Evolutionary conservation across 2,888 invertebrate species (phyloP).

Genomic region (Polylopha cassiicola): DNA sequence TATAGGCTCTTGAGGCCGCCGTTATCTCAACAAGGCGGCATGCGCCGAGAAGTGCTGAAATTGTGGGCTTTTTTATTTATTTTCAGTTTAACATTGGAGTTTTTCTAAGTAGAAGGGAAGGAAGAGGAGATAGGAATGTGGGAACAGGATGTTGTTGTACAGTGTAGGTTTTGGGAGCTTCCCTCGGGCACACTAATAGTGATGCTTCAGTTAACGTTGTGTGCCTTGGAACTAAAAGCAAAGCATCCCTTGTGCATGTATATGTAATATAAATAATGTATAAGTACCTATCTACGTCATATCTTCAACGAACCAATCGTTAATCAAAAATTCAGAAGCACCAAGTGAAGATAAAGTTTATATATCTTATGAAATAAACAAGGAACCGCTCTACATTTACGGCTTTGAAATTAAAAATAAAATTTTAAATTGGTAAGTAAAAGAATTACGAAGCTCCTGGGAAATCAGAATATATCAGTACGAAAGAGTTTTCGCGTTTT

Average conservation of each 20-base stretch:
- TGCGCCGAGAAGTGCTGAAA: slow-evolving; percentile 34
- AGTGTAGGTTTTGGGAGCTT: not conserved
- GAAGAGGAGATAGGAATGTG: not conserved
- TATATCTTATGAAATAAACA: no score
- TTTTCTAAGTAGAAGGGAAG: slow-evolving; percentile 9
- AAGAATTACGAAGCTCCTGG: slow-evolving; percentile 39
- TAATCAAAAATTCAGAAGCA: no score
- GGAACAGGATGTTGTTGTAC: slow-evolving; percentile 2
- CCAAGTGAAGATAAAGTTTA: no score
- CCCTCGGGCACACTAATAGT: not conserved
- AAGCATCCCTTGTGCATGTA: no score
- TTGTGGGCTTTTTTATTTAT: slow-evolving; percentile 33
- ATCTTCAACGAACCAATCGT: no score
- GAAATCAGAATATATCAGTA: slow-evolving; percentile 42
- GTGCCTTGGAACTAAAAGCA: no score
- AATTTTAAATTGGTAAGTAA: slow-evolving; percentile 42
- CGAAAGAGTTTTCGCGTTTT: slow-evolving; percentile 33
- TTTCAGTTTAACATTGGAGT: slow-evolving; percentile 39
- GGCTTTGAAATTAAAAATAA: slow-evolving; percentile 33
- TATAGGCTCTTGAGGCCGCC: slow-evolving; percentile 47
- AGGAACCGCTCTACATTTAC: no score
- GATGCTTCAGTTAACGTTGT: no score
- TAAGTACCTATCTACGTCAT: no score
- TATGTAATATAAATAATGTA: no score
- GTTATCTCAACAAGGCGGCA: slow-evolving; percentile 43